Conservation (phyloP, 1,140 invertebrate genomes). For the Anagrus nilaparvatae region DNA sequence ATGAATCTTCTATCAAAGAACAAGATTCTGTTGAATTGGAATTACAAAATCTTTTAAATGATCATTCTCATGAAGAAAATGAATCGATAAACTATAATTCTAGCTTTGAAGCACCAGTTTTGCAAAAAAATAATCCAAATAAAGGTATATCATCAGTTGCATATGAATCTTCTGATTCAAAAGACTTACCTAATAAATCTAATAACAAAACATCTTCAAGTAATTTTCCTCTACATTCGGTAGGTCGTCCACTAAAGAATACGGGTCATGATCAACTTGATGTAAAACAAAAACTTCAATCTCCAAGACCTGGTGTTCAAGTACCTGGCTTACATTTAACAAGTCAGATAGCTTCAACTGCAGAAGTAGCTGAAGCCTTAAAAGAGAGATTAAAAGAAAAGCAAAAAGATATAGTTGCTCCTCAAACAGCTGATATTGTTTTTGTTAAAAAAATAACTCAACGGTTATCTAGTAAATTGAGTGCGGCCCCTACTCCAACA, state of each 20-base stretch:
- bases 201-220: too few species aligned
- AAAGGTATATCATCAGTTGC: background rate
- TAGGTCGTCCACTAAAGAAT: slow-evolving; percentile 7
- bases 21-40: slow-evolving; percentile 36
- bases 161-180: too few species aligned
- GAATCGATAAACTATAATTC: too few species aligned
- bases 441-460: slow-evolving; percentile 43
- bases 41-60: slow-evolving; percentile 34
- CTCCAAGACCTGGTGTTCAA: slow-evolving; percentile 23
- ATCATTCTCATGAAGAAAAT: slow-evolving; percentile 16
- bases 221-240: too few species aligned
- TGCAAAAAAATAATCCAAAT: too few species aligned
- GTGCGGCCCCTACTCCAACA: slow-evolving; percentile 17
- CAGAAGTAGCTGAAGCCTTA: slow-evolving; percentile 35
- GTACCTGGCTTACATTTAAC: slow-evolving; percentile 29
- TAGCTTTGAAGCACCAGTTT: too few species aligned
- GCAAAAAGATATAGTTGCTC: slow-evolving; percentile 30
- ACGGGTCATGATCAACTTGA: background rate
- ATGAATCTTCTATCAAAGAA: slow-evolving; percentile 16
- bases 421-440: slow-evolving; percentile 36
- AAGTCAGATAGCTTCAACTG: slow-evolving; percentile 35
- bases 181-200: too few species aligned
- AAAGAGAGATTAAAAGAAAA: slow-evolving; percentile 36
- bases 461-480: slow-evolving; percentile 36
- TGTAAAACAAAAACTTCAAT: slow-evolving; percentile 15